phyloP scores from a whole-genome alignment of 2,888 invertebrate genomes.

The Hanleya hanleyi region DNA sequence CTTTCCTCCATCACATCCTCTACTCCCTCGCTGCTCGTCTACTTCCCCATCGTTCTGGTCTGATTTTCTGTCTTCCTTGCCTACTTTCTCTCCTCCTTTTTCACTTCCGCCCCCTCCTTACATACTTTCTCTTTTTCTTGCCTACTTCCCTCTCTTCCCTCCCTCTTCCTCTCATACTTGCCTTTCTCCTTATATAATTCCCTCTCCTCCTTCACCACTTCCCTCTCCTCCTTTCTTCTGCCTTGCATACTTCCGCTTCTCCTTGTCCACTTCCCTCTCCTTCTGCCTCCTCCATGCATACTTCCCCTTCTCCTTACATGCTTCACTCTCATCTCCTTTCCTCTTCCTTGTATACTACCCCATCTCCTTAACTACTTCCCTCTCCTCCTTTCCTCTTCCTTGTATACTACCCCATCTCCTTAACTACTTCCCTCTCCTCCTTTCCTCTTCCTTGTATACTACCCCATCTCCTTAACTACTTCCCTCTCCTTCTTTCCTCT shows the following conservation, averaged over 20 bases:
- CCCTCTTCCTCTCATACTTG: neutral
- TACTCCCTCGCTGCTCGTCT: neutral
- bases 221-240: no score
- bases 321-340: no score
- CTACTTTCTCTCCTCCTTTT: neutral
- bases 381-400: no score
- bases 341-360: no score
- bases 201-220: neutral
- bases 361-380: no score
- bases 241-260: no score
- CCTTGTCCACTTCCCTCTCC: neutral
- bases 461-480: no score
- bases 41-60: neutral
- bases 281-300: neutral
- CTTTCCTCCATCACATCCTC: neutral
- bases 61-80: neutral
- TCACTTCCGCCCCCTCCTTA: neutral
- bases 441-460: no score
- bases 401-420: no score
- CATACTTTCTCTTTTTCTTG: neutral
- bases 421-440: no score
- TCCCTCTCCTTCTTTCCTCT: no score
- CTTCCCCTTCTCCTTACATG: neutral
- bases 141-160: neutral
- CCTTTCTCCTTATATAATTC: neutral